A percentile compares a stretch with the other conserved stretches of the same genome.
These are phyloP conservation scores for Yoshiicerus persimilis DNA, from an alignment of 1,140 invertebrate genomes.

Conservation along the genomic window DNA sequence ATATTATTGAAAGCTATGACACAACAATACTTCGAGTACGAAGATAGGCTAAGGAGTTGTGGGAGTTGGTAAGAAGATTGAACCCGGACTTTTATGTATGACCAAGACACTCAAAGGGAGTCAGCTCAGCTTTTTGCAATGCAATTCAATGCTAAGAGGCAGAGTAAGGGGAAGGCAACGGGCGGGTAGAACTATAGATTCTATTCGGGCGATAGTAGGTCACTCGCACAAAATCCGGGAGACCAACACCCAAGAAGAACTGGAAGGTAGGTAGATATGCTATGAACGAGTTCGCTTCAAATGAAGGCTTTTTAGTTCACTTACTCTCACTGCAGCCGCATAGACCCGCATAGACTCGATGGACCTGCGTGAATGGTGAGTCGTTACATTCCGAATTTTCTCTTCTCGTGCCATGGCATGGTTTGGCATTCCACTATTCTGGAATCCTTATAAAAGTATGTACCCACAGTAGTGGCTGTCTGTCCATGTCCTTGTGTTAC, in stretches of 20 bases:
- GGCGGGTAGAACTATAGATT: slow-evolving; percentile 19
- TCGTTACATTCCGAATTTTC: slow-evolving; percentile 5
- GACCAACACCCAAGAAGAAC: slow-evolving; percentile 18
- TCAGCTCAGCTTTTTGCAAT: slow-evolving; percentile 19
- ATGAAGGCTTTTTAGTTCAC: neutral
- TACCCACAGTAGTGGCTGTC: neutral
- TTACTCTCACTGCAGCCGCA: neutral
- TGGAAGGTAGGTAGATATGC: neutral
- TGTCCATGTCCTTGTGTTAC: neutral
- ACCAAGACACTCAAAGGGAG: slow-evolving; percentile 2
- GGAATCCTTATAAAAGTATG: neutral
- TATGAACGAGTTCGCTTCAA: neutral
- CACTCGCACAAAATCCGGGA: slow-evolving; percentile 20
- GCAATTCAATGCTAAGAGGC: slow-evolving; percentile 8
- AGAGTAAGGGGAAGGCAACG: slow-evolving; percentile 6
- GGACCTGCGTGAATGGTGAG: slow-evolving; percentile 4
- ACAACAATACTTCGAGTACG: slow-evolving; percentile 4
- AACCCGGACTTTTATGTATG: neutral
- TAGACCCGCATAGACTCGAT: slow-evolving; percentile 18
- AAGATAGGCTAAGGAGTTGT: neutral
- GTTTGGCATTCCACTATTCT: neutral
- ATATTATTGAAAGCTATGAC: neutral
- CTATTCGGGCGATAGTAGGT: slow-evolving; percentile 14
- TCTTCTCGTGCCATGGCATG: neutral
- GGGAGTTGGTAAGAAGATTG: slow-evolving; percentile 14